These are phyloP conservation scores for Pandion haliaetus DNA, from an alignment of 2,113 vertebrate species.

Conservation along the genomic window DNA sequence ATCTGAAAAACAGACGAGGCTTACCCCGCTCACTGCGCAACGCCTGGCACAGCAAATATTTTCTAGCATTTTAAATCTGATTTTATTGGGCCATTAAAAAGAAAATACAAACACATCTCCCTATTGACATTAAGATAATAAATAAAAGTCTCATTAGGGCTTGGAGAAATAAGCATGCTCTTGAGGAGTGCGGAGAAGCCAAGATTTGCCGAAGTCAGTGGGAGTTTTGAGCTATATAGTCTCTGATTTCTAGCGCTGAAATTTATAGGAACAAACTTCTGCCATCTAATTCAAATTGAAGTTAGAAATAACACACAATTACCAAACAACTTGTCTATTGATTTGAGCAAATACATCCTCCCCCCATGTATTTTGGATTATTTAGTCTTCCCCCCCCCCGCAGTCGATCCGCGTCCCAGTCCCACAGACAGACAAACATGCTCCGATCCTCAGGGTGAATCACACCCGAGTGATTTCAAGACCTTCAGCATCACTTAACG, in stretches of 20 bases:
- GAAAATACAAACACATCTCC: not conserved
- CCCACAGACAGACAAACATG: not conserved
- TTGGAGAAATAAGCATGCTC: not conserved
- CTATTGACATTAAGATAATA: not conserved
- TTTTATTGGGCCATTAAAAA: not conserved
- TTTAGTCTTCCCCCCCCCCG: not conserved
- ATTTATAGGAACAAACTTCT: not conserved
- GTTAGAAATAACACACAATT: not conserved
- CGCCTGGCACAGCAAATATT: not conserved
- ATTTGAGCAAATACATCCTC: not conserved
- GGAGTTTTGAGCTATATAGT: not conserved
- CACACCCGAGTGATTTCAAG: not conserved
- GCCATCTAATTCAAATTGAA: not conserved
- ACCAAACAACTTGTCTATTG: not conserved
- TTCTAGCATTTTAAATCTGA: not conserved
- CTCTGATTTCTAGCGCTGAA: not conserved
- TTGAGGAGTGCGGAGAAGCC: not conserved
- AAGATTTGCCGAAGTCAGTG: not conserved
- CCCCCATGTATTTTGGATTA: not conserved
- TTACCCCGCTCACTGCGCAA: not conserved
- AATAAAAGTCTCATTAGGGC: not conserved
- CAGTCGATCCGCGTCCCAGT: accelerated
- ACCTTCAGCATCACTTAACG: not conserved
- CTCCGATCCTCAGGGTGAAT: not conserved
- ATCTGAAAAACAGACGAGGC: not conserved